Base-by-base conservation (phyloP, 2,797 vertebrate genomes). In the Craterocephalus amniculus region DNA sequence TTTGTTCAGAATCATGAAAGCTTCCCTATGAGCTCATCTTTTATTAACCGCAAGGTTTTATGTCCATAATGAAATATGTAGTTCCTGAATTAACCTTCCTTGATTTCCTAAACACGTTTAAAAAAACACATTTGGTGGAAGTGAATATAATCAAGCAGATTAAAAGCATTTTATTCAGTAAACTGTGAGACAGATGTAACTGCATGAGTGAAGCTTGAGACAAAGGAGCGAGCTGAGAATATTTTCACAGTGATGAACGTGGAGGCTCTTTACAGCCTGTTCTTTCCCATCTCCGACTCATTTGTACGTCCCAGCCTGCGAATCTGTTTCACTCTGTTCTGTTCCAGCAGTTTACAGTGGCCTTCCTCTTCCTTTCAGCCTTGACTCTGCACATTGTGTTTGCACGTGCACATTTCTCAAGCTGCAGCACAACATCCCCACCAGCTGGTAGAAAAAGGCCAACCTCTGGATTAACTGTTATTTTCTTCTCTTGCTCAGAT, bases 361-460 rank as follows among this genome's bases (percentile, higher is more conserved):
- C 67, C 65, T 65, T 24, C n/a, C 71, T 74, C 4, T 48, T 9
- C 36, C 54, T 20, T 26, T 58, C 67, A 68, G 27, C 76, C 12
- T 32, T 32, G 34, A 48, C 4, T 27, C 54, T 45, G 63, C 26
- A 29, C 20, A 27, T 61, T 57, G 29, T 29, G 34, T 26, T 35
- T 51, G 8, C 35, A 48, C 27, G 29, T 34, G 52, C 40, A 43
- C 20, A 11, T 5, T 2, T 64, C 38, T 58, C 18, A 45, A 29
- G 29, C 13, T 57, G 65, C 0, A 63, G 81, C 61, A 54, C 80
- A 84, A 88, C 72, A 86, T 67, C 83, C 5, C 79, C 86, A 76
- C 86, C 81, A 68, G 22, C 76, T 74, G 86, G 86, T 57, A 2
- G 34, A n/a, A 26, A 54, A 38, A 48, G 55, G 83, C n/a, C 18